These are phyloP conservation scores for Lerista edwardsae DNA, from an alignment of 2,797 vertebrate species.

Conservation along the genomic window DNA sequence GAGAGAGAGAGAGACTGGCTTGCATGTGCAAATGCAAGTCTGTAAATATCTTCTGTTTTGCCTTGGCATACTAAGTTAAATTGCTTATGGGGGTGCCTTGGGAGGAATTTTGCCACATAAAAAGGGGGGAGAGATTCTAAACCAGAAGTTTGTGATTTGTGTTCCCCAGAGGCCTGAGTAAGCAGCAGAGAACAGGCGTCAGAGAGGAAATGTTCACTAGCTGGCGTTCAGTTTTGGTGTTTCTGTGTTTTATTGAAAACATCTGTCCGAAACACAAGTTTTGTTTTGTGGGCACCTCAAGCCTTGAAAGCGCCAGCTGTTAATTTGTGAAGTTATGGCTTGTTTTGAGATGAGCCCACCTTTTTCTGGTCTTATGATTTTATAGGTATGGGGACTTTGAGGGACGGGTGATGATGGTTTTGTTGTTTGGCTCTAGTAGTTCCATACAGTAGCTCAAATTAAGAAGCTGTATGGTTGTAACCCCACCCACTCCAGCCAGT, in stretches of 20 bases:
- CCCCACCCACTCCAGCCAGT: constrained; percentile 1
- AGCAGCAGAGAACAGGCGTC: constrained; percentile 17
- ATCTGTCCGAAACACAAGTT: constrained; percentile 48
- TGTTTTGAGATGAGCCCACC: constrained; percentile 46
- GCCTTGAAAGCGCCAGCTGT: constrained; percentile 19
- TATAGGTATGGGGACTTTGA: constrained; percentile 44
- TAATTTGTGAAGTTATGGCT: constrained; percentile 51
- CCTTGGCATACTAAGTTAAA: constrained; percentile 5
- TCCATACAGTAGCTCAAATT: constrained; percentile 60
- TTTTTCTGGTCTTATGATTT: constrained; percentile 47
- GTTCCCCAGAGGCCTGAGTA: constrained; percentile 19
- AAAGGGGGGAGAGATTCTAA: constrained; percentile 6
- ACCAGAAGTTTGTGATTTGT: neutral
- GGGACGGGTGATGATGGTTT: neutral
- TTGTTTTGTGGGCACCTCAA: constrained; percentile 46
- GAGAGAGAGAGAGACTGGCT: too few relatives aligned
- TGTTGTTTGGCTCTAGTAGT: constrained; percentile 54
- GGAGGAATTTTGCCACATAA: neutral
- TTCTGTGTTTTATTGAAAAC: constrained; percentile 50
- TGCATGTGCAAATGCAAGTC: neutral
- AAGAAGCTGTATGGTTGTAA: constrained; percentile 34
- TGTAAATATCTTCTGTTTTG: constrained; percentile 10
- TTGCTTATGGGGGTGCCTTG: neutral
- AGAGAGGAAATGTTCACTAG: constrained; percentile 18
- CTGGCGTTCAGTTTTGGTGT: constrained; percentile 12